Percentiles rank a stretch among this genome's conserved stretches.
Conservation (phyloP, 2,797 vertebrate genomes). For the Amniataba percoides region DNA sequence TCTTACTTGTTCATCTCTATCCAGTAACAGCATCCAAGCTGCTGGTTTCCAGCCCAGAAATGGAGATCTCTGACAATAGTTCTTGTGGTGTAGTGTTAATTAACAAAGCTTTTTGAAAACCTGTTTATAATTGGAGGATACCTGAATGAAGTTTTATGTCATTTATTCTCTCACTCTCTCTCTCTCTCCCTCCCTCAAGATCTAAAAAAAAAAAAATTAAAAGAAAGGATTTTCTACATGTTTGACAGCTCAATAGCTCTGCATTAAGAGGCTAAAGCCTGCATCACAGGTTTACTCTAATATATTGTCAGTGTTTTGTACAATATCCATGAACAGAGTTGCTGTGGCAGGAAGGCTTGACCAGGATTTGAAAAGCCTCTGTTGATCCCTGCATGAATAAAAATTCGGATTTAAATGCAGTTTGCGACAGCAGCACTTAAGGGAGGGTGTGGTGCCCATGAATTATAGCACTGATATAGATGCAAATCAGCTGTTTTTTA, state of each 20-base stretch:
- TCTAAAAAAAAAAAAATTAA: not conserved
- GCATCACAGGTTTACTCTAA: not conserved
- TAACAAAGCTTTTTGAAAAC: too few relatives aligned
- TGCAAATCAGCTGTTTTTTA: constrained; percentile 51
- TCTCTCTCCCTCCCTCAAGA: not conserved
- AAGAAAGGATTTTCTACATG: not conserved
- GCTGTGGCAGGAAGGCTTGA: not conserved
- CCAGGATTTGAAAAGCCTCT: constrained; percentile 16
- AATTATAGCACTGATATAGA: constrained; percentile 38
- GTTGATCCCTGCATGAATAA: constrained; percentile 20
- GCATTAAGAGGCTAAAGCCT: constrained; percentile 5
- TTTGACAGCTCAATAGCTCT: not conserved
- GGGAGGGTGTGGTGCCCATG: constrained; percentile 21
- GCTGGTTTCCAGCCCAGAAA: too few relatives aligned
- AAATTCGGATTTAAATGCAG: constrained; percentile 32
- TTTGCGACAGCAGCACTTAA: constrained; percentile 36
- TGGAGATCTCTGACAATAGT: too few relatives aligned
- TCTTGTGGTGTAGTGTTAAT: too few relatives aligned
- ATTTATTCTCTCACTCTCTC: too few relatives aligned
- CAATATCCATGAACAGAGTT: constrained; percentile 6
- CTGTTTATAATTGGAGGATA: not conserved
- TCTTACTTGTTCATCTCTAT: not conserved
- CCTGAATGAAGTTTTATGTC: not conserved
- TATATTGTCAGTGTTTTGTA: constrained; percentile 2
- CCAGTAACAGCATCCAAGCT: too few relatives aligned